A percentile compares a stretch with the other conserved stretches of the same genome.
These are phyloP conservation scores for Axis porcinus DNA, from an alignment of 2,113 vertebrate genomes.

Conservation along the genomic window DNA sequence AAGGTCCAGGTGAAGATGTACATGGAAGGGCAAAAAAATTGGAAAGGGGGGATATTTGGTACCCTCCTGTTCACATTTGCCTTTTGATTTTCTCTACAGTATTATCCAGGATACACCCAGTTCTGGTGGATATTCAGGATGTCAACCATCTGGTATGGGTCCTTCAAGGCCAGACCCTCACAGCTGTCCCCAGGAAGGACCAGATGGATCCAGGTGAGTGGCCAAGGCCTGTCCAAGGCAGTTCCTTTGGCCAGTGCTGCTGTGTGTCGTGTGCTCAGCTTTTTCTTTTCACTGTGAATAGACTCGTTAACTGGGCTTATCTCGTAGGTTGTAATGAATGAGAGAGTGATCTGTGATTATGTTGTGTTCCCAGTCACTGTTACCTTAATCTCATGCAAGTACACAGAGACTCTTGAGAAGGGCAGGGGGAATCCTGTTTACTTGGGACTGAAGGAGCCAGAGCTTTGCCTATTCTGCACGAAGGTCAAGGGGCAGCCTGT, in stretches of 20 bases:
- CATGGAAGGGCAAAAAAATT: not conserved
- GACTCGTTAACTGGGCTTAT: not conserved
- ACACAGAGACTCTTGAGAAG: not conserved
- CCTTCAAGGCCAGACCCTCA: constrained; percentile 1
- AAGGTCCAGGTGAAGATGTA: not conserved
- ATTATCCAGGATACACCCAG: accelerated
- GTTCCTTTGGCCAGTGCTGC: not conserved
- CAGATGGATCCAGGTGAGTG: not conserved
- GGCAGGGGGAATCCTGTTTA: constrained; percentile 23
- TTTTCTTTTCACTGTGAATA: not conserved
- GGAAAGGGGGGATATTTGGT: not conserved
- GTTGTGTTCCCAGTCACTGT: not conserved
- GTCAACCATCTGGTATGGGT: constrained; percentile 24
- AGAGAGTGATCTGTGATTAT: not conserved
- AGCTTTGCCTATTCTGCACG: not conserved
- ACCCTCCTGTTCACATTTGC: not conserved
- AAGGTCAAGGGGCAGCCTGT: not conserved
- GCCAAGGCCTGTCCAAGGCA: not conserved
- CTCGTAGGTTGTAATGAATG: too few species aligned
- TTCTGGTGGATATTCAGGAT: not conserved
- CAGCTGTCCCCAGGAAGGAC: constrained; percentile 4
- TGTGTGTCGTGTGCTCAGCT: not conserved
- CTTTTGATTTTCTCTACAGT: constrained; percentile 8
- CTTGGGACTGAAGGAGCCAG: not conserved
- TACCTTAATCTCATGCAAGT: not conserved